Base-by-base conservation (phyloP, 2,797 vertebrate genomes). In the Triplophysa bombifrons region DNA sequence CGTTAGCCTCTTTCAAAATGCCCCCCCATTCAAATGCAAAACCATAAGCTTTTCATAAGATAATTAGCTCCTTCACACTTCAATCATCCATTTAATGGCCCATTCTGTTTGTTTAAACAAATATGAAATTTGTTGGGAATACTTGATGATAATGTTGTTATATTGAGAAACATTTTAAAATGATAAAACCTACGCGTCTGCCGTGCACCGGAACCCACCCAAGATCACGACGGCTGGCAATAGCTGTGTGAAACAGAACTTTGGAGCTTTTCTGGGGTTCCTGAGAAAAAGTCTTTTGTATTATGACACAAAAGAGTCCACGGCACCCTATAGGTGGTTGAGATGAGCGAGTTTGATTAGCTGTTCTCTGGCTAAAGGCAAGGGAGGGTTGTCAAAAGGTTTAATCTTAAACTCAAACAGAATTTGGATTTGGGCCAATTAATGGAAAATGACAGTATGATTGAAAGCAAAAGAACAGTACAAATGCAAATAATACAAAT, bases 351-450 rank as follows among this genome's bases (percentile, higher is more conserved):
- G 72, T 72, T 87, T 89, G 90, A 93, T 91, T 90, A 91, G 88
- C 85, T 77, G 74, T 88, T 83, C 87, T 88, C 86, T 80, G 86
- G 69, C 85, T 90, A 89, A 87, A 92, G 85, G 80, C 86, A 86
- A 82, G 76, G 70, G 65, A 89, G 88, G 82, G 65, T 48, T 72
- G 80, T 89, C 84, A 88, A 87, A 85, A 79, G 34, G 86, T 85
- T 87, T 92, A 88, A 91, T 91, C 90, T 90, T 86, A 89, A 91
- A 91, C 90, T 92, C 88, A 91, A 93, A 91, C 90, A 87, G 86
- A 13, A 17, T 55, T 58, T 12, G 20, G 50, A 14, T 64, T 22
- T 22, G 8, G 22, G 34, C 30, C 25, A 60, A 77, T 69, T 50
- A 61, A 38, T 69, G 9, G 2, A 25, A 77, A 41, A 48, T 58